Evolutionary conservation across 2,113 vertebrate species (phyloP).

Genomic region (Sebastes schlegelii): DNA sequence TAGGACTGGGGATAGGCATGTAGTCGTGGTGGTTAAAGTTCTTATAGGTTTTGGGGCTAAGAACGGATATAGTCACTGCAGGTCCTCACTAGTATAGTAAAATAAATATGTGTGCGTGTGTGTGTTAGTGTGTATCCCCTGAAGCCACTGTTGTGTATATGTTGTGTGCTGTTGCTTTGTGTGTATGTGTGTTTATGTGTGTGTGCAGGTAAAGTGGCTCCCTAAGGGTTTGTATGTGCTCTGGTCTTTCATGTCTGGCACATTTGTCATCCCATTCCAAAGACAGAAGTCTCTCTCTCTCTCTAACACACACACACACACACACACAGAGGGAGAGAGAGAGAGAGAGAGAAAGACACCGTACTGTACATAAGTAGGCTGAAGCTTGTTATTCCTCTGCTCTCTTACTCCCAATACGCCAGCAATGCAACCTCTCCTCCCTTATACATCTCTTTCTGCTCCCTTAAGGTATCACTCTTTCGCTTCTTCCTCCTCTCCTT

Average conservation of each 20-base stretch:
- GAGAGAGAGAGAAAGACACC: constrained; percentile 8
- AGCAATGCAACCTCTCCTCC: constrained; percentile 77
- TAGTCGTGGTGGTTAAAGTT: not conserved
- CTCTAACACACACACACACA: constrained; percentile 21
- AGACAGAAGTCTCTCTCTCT: constrained; percentile 79
- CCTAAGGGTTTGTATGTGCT: constrained; percentile 63
- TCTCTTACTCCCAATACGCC: constrained; percentile 67
- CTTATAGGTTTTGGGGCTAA: not conserved
- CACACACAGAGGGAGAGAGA: not conserved
- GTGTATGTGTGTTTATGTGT: constrained; percentile 23
- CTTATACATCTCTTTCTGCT: constrained; percentile 50
- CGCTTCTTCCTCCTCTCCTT: constrained; percentile 66
- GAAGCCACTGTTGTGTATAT: constrained; percentile 35
- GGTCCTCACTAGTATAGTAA: constrained; percentile 23
- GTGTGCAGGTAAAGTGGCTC: constrained; percentile 58
- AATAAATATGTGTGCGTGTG: not conserved
- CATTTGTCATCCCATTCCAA: constrained; percentile 89
- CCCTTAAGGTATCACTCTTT: constrained; percentile 80
- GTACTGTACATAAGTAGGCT: constrained; percentile 68
- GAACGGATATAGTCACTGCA: not conserved
- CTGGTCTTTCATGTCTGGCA: constrained; percentile 80
- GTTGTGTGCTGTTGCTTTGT: constrained; percentile 23
- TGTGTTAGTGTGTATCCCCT: constrained; percentile 45
- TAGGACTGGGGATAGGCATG: not conserved
- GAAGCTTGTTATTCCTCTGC: constrained; percentile 73